Conservation (phyloP, 2,797 vertebrate species). For the Nasua narica region DNA sequence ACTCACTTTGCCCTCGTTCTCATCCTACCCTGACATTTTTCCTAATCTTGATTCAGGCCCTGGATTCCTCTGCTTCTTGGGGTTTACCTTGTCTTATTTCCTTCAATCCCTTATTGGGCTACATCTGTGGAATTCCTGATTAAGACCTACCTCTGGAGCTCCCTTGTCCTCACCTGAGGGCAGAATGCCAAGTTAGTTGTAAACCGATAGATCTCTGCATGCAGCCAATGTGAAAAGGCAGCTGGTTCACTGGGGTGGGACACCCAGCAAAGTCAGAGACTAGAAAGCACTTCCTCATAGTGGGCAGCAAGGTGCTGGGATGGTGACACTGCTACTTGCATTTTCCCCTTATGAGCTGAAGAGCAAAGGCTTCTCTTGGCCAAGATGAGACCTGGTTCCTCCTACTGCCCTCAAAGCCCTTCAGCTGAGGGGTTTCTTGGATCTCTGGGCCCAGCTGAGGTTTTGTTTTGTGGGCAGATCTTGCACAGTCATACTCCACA, state of each 20-base stretch:
- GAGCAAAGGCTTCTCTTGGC: background rate
- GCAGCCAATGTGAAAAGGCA: background rate
- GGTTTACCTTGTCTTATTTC: background rate
- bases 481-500: background rate
- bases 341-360: background rate
- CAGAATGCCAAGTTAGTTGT: constrained; percentile 1
- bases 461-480: background rate
- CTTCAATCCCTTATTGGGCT: background rate
- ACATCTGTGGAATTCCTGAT: background rate
- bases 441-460: background rate
- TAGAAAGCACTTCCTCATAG: background rate
- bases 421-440: background rate
- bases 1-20: background rate
- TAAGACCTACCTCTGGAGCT: background rate
- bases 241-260: background rate
- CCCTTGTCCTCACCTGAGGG: background rate
- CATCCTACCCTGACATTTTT: background rate
- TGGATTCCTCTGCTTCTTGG: background rate
- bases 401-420: background rate
- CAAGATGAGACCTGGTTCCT: background rate
- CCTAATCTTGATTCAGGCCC: background rate
- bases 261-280: background rate
- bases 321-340: too few species aligned
- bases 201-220: background rate
- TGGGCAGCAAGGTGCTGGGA: background rate